These are phyloP conservation scores for Pherbina coryleti DNA, from an alignment of 2,888 invertebrate species.

Conservation along the genomic window DNA sequence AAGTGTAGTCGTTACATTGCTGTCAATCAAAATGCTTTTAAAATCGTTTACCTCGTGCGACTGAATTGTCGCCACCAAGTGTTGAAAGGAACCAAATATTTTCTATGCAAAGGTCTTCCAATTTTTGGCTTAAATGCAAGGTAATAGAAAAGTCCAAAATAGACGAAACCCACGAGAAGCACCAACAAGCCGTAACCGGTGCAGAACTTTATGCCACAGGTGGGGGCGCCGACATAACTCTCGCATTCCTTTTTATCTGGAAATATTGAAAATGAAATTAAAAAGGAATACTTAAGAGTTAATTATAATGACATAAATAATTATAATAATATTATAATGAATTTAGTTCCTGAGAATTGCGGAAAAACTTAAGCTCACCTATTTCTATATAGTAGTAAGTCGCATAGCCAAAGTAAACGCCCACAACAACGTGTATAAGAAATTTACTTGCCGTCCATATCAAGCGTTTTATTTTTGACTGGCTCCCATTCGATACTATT, in stretches of 20 bases:
- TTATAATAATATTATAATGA: no score
- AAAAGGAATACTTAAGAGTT: no score
- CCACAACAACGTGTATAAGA: slow-evolving; percentile 57
- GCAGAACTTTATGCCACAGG: slow-evolving; percentile 71
- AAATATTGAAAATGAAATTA: neutral
- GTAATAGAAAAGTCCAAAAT: slow-evolving; percentile 76
- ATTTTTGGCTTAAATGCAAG: slow-evolving; percentile 74
- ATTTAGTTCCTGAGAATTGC: no score
- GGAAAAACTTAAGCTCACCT: slow-evolving; percentile 58
- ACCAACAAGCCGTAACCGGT: slow-evolving; percentile 81
- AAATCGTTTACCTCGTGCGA: slow-evolving; percentile 54
- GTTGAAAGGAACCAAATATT: slow-evolving; percentile 53
- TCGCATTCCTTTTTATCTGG: slow-evolving; percentile 42
- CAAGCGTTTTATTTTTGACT: slow-evolving; percentile 33
- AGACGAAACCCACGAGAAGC: slow-evolving; percentile 74
- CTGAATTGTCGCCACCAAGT: slow-evolving; percentile 59
- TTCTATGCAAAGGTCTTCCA: slow-evolving; percentile 52
- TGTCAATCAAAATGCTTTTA: neutral
- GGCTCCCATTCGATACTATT: neutral
- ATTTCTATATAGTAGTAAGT: slow-evolving; percentile 60
- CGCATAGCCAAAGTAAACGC: slow-evolving; percentile 65
- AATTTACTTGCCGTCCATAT: slow-evolving; percentile 47
- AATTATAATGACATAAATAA: no score
- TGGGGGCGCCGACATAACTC: slow-evolving; percentile 8
- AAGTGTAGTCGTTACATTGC: neutral